Conservation (phyloP, 1,140 invertebrate species). For the Trichogramma pretiosum region DNA sequence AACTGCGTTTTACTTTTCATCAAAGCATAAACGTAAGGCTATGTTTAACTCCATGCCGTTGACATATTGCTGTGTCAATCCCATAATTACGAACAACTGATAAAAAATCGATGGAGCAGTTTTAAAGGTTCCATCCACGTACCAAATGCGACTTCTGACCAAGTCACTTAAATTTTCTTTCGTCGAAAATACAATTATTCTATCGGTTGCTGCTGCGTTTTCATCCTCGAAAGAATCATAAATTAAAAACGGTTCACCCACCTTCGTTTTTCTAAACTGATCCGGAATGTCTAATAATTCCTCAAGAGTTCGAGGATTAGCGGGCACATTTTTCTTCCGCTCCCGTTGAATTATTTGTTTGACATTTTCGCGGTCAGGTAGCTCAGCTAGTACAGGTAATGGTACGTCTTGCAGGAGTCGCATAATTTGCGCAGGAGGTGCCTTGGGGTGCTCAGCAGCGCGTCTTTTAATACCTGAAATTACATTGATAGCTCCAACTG, state of each 20-base stretch:
- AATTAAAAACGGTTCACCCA: too few relatives aligned
- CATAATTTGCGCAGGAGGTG: conserved; percentile 3
- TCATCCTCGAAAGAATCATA: too few relatives aligned
- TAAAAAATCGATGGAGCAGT: conserved; percentile 7
- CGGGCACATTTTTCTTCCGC: too few relatives aligned
- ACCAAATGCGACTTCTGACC: not conserved
- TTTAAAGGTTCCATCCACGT: conserved; percentile 13
- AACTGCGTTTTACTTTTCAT: conserved; percentile 6
- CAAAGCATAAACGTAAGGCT: not conserved
- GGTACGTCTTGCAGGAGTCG: too few relatives aligned
- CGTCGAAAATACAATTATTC: conserved; percentile 8
- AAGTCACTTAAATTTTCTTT: conserved; percentile 11
- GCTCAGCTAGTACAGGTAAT: too few relatives aligned
- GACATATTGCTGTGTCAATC: not conserved
- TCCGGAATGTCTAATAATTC: too few relatives aligned
- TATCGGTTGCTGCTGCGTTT: too few relatives aligned
- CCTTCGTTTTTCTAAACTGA: too few relatives aligned
- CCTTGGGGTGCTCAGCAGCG: conserved; percentile 1
- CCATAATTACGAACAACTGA: conserved; percentile 10
- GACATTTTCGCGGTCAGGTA: too few relatives aligned
- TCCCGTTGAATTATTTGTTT: too few relatives aligned
- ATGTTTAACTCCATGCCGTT: not conserved
- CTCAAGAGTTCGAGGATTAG: too few relatives aligned
- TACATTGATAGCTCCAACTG: conserved; percentile 1
- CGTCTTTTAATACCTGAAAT: not conserved